Base-by-base conservation (phyloP, 2,888 invertebrate species). In the Dicyrtomina minuta region DNA sequence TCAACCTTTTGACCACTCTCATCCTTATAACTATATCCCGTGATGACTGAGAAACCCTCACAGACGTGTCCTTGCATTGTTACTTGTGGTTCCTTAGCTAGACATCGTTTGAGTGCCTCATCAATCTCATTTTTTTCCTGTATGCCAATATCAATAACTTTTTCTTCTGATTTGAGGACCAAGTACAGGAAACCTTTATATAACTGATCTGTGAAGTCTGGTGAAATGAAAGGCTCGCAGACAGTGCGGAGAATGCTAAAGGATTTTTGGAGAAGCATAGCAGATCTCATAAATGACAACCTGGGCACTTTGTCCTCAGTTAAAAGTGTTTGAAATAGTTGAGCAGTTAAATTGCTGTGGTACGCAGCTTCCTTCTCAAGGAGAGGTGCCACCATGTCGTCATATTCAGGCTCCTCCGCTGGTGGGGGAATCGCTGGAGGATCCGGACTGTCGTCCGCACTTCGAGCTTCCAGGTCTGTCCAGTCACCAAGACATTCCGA, bases 121-220 rank as follows among this genome's bases (percentile, higher is more conserved):
- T 65, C 56, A 59, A 71, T 70, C 33, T 10, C 64, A 10, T 22
- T 56, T 20, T 59, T 69, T 33, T 59, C 67, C 6, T 20, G 6
- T 0, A 53, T 20, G 5, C 67, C 58, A 43, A 73, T 60, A 12
- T 71, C 67, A 6, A 66, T 15, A 8, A 61, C 17, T 12, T 39
- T 20, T 13, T 70, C 62, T n/a, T 55, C 56, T 33, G 55, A 51
- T 43, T 65, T 62, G 17, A 64, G 53, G 22, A 71, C 43, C 6
- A 73, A 24, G 53, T 41, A 65, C 41, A 70, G 43, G 68, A 73
- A 72, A 1, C 68, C 70, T 26, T 70, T 70, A 33, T 72, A 71
- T 12, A 74, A 62, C 46, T 71, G 70, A 10, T 70, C 62, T 65
- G 66, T 69, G 53, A 75, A 75, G 10, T 68, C 56, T 8, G 5